Evolutionary conservation across 2,888 invertebrate genomes (phyloP), one percentile per base, ranked within the genome.

Genomic region (Tachystola acroxantha): DNA sequence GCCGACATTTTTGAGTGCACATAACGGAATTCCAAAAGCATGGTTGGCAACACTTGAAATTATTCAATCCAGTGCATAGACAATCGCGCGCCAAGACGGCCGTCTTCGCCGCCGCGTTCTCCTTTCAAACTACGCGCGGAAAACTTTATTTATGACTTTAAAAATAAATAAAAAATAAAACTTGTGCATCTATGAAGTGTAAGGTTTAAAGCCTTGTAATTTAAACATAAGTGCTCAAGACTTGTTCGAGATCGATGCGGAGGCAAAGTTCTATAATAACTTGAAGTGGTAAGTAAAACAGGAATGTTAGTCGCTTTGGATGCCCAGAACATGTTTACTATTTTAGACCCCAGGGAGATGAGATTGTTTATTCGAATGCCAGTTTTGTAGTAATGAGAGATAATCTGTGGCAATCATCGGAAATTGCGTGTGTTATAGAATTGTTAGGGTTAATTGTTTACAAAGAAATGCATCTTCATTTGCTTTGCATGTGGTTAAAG

Each of bases 61-160:
- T n/a, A n/a, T n/a, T n/a, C n/a, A n/a, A 69, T 57, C 74, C 75
- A 81, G 81, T 80, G 53, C 63, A 64, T 66, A 76, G 66, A 68
- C 45, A 60, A 64, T 54, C 69, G 73, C 68, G 69, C 61, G 46
- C 52, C 45, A 45, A 50, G 57, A 49, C 54, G 67, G 63, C 65
- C 75, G 72, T 54, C 26, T 43, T 40, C 45, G 39, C 45, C 47
- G 48, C 48, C 46, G 54, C 63, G 51, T 57, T 48, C 45, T 45
- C 41, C 46, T 45, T 35, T 16, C 34, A 50, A 59, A 43, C 50
- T 46, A 38, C 61, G 61, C 69, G 71, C 69, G 68, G 57, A 61
- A 50, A 59, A 58, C 60, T 33, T 24, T 43, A 60, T 50, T 50
- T 53, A 64, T 62, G 50, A 55, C 44, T 52, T 42, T 43, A 56